Conservation (phyloP, 2,888 invertebrate species). For the Ormyrus thymus region DNA sequence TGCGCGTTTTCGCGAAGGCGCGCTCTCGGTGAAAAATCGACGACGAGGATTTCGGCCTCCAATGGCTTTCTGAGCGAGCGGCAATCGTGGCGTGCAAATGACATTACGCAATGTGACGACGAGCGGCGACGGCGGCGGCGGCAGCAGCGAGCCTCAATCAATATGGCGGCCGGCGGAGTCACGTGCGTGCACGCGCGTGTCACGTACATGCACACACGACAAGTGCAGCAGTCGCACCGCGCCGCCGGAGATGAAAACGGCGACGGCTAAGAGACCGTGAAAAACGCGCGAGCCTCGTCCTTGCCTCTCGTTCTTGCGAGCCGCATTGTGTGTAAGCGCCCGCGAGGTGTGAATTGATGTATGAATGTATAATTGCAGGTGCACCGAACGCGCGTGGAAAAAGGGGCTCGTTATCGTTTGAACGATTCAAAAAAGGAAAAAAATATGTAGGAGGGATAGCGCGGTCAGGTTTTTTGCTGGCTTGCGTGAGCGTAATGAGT, state of each 20-base stretch:
- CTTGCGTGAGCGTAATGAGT: neutral
- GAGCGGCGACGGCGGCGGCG: neutral
- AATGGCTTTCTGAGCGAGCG: slow-evolving; percentile 65
- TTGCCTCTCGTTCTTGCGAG: too few species aligned
- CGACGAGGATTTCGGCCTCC: neutral
- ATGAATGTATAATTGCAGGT: too few species aligned
- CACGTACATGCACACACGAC: slow-evolving; percentile 13
- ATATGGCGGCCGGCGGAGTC: slow-evolving; percentile 63
- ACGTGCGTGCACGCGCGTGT: slow-evolving; percentile 34
- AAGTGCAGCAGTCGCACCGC: neutral
- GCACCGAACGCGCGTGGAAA: too few species aligned
- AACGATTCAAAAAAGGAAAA: too few species aligned
- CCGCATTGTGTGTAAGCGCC: too few species aligned
- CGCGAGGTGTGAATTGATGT: too few species aligned
- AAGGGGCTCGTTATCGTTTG: too few species aligned
- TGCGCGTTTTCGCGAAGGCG: too few species aligned
- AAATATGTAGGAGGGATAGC: neutral
- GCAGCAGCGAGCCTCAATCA: slow-evolving; percentile 68
- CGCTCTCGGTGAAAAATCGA: neutral
- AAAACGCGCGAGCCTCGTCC: too few species aligned
- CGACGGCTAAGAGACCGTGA: neutral
- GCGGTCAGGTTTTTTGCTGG: too few species aligned
- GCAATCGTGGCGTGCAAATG: slow-evolving; percentile 68
- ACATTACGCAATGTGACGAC: slow-evolving; percentile 70
- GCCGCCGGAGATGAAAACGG: slow-evolving; percentile 24